A percentile compares a stretch with the other conserved stretches of the same genome.
These are phyloP conservation scores for Rhorus exstirpatorius DNA, from an alignment of 2,888 invertebrate species.

Conservation along the genomic window DNA sequence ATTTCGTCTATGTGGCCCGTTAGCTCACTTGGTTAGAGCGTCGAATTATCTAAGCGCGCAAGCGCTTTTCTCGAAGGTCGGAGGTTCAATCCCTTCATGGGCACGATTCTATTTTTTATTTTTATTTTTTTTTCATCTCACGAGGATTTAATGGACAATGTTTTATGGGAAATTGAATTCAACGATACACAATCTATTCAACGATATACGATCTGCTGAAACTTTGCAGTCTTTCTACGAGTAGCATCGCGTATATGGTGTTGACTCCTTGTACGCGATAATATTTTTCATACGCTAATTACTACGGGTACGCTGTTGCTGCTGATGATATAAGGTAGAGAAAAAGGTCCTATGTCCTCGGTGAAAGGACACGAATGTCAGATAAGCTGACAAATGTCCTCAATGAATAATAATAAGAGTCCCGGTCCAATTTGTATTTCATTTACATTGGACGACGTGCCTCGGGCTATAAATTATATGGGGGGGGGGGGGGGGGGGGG, in stretches of 20 bases:
- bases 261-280: not conserved
- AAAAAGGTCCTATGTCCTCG: slow-evolving; percentile 28
- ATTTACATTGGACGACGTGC: slow-evolving; percentile 80
- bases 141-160: not conserved
- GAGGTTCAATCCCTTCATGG: slow-evolving; percentile 62
- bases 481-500: slow-evolving; percentile 8
- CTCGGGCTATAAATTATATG: slow-evolving; percentile 78
- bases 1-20: slow-evolving; percentile 69
- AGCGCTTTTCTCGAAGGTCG: slow-evolving; percentile 65
- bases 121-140: not conserved
- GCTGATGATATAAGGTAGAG: not conserved
- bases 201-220: slow-evolving; percentile 5
- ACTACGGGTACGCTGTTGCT: slow-evolving; percentile 19
- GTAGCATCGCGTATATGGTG: not conserved
- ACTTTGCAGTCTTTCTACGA: not conserved
- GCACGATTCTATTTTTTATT: slow-evolving; percentile 22
- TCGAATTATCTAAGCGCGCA: slow-evolving; percentile 77
- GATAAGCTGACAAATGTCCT: slow-evolving; percentile 83
- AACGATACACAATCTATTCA: too few species aligned
- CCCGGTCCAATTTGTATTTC: slow-evolving; percentile 82
- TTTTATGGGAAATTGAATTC: not conserved
- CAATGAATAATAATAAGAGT: slow-evolving; percentile 84
- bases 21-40: slow-evolving; percentile 82
- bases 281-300: slow-evolving; percentile 51
- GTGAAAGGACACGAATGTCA: slow-evolving; percentile 74